Evolutionary conservation across 2,888 invertebrate species (phyloP).

Genomic region (Thera britannica): DNA sequence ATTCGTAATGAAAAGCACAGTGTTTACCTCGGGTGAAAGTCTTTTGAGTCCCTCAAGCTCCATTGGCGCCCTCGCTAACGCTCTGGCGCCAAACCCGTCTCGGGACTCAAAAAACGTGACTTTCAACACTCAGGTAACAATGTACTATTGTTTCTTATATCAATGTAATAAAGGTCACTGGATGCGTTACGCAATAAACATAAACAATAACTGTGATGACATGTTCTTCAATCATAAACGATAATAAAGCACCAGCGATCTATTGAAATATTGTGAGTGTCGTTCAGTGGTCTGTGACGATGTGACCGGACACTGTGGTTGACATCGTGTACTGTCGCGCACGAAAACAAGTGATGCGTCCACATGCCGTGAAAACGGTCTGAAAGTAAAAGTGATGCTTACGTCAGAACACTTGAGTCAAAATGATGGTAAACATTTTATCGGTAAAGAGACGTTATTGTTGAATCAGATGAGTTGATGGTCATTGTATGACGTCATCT

Average conservation of each 20-base stretch:
- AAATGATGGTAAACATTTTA: neutral
- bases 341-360: conserved; percentile 11
- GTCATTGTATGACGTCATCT: no score
- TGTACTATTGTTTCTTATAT: neutral
- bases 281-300: conserved; percentile 65
- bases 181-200: neutral
- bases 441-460: neutral
- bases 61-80: no score
- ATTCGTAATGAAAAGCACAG: no score
- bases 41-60: no score
- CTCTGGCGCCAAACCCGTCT: no score
- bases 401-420: neutral
- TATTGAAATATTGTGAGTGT: conserved; percentile 58
- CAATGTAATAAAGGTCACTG: neutral
- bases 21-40: no score
- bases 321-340: conserved; percentile 40
- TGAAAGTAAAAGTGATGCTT: conserved; percentile 9
- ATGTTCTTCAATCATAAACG: conserved; percentile 30
- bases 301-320: conserved; percentile 70
- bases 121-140: no score
- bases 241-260: conserved; percentile 39
- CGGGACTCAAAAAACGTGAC: no score
- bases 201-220: conserved; percentile 13
- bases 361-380: conserved; percentile 18
- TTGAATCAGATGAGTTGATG: no score